Base-by-base conservation (phyloP, 2,113 vertebrate genomes). In the Anas platyrhynchos region DNA sequence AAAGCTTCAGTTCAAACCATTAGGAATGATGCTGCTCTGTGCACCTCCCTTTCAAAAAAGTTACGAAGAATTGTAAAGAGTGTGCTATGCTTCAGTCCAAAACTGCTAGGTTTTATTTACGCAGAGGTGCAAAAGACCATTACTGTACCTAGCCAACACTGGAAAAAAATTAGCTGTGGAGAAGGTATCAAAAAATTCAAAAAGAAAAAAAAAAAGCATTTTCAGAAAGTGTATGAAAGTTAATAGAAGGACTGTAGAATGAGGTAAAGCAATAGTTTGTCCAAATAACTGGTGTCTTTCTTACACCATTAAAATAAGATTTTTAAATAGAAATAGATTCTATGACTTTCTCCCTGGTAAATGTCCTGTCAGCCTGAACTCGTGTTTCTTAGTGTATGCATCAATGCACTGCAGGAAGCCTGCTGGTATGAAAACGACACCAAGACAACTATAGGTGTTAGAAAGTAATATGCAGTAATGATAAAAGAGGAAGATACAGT, bases 41-140 rank as follows among this genome's bases (percentile, higher is more conserved):
- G 23, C 65, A 44, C 44, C 4, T 52, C 29, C 11, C 21, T 79
- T 61, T 6, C 29, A 16, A 1, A 5, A 27, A 50, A 43, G 26
- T 14, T 29, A 7, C 25, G 13, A 50, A 56, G n/a, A 78, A 48
- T 34, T 55, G 9, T 5, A 58, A 58, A n/a, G 34, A 26, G 34
- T 16, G 23, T 20, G 16, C 15, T 59, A 48, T 82, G 6, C 12
- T 58, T 52, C 25, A 58, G 18, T 31, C 8, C 36, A 55, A 74
- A 56, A 1, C 0, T 15, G 9, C 0, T 11, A 58, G 10, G 11
- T 26, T 46, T 69, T 32, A 54, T 38, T 56, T 44, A 44, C 3
- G 3, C 26, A 25, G 10, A 50, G 27, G 23, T 79, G 13, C 31
- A 31, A n/a, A 48, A 78, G 67, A 46, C 2, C 11, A 41, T 41